These are phyloP conservation scores for Cynocephalus volans DNA, from an alignment of 2,113 vertebrate species.

Conservation along the genomic window DNA sequence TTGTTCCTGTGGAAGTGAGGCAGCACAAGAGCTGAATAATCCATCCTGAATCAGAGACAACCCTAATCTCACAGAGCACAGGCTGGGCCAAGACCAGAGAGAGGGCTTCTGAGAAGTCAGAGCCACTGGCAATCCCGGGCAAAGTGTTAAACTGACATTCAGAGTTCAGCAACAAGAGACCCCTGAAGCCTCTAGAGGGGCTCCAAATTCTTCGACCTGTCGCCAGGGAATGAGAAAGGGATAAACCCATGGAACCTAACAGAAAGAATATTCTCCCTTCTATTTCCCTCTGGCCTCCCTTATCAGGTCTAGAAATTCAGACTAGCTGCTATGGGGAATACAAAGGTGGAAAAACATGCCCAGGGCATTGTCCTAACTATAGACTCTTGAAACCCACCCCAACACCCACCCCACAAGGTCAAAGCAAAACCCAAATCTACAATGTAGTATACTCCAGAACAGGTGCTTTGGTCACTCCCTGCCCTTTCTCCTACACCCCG, in stretches of 20 bases:
- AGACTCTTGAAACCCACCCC: background rate
- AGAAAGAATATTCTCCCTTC: background rate
- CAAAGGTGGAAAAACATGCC: background rate
- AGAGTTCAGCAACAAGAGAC: background rate
- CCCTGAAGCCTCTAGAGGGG: background rate
- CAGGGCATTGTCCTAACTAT: background rate
- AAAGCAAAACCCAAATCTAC: background rate
- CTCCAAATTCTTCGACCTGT: conserved; percentile 44
- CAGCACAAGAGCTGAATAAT: background rate
- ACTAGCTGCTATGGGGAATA: background rate
- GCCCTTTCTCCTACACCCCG: background rate
- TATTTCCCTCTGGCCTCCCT: background rate
- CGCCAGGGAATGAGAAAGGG: background rate
- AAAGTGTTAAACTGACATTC: conserved; percentile 46
- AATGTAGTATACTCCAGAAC: background rate
- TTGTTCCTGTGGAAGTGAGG: background rate
- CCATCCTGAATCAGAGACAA: background rate
- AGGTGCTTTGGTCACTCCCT: background rate
- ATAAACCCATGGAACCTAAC: conserved; percentile 24
- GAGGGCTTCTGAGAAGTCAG: background rate
- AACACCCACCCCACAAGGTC: background rate
- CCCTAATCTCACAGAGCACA: background rate
- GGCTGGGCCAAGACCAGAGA: background rate
- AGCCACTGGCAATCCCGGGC: background rate
- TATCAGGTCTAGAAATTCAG: conserved; percentile 27